Conservation (phyloP, 2,797 vertebrate species). For the Semotilus atromaculatus region DNA sequence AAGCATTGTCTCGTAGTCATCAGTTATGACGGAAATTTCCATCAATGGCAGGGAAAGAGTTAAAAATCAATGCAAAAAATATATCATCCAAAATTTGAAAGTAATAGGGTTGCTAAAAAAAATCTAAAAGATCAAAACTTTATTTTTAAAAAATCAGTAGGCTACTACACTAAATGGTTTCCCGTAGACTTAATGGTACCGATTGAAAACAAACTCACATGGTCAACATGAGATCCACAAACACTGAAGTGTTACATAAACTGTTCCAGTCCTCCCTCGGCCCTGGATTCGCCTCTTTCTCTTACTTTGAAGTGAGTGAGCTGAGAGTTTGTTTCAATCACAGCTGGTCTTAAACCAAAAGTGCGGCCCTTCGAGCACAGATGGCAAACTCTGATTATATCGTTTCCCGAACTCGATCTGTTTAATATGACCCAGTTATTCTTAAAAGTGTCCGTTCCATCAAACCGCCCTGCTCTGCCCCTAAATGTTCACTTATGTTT, state of each 20-base stretch:
- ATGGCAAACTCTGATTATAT: constrained; percentile 69
- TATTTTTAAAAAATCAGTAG: background rate
- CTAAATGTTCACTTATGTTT: constrained; percentile 86
- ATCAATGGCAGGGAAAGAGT: too few species aligned
- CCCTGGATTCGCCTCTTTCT: constrained; percentile 20
- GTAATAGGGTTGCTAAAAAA: background rate
- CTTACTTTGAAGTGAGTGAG: constrained; percentile 38
- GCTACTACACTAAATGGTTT: background rate
- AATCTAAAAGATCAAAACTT: background rate
- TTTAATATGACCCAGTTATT: constrained; percentile 48
- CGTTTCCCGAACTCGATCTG: constrained; percentile 64
- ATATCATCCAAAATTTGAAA: background rate
- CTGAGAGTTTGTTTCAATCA: constrained; percentile 30
- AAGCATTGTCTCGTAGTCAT: too few species aligned
- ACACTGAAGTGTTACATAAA: constrained; percentile 25
- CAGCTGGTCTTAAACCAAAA: constrained; percentile 40
- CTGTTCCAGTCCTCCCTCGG: background rate
- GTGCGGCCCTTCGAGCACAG: constrained; percentile 60
- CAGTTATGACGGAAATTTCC: too few species aligned
- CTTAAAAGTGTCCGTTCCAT: constrained; percentile 56
- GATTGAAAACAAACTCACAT: background rate
- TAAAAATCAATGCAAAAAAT: too few species aligned
- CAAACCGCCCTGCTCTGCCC: constrained; percentile 60
- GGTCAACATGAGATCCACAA: constrained; percentile 26
- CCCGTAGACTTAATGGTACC: background rate